These are phyloP conservation scores for Ochotona princeps DNA, from an alignment of 2,113 vertebrate species.

Conservation along the genomic window DNA sequence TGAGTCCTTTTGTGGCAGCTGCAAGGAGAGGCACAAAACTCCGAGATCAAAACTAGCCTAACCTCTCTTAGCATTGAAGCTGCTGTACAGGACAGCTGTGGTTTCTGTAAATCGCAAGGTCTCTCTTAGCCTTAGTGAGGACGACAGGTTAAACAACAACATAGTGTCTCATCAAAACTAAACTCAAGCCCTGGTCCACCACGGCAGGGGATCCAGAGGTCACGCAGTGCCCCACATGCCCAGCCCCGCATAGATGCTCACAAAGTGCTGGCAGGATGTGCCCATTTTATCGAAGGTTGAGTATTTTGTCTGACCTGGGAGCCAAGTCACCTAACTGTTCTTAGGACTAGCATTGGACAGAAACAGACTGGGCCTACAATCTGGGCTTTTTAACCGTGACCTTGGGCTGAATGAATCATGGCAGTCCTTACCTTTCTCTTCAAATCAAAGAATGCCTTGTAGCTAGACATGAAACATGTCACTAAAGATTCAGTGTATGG, in stretches of 20 bases:
- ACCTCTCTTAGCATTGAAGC: neutral
- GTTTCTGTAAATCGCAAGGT: neutral
- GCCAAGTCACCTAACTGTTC: neutral
- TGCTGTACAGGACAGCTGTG: neutral
- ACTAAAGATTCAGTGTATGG: neutral
- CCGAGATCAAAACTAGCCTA: neutral
- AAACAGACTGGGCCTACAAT: neutral
- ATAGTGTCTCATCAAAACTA: constrained; percentile 2
- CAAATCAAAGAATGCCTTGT: neutral
- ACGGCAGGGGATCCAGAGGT: neutral
- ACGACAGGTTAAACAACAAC: neutral
- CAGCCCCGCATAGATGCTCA: neutral
- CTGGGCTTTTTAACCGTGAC: neutral
- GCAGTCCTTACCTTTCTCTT: constrained; percentile 8
- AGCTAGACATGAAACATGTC: neutral
- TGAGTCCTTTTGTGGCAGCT: neutral
- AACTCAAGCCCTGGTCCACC: neutral
- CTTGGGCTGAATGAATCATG: neutral
- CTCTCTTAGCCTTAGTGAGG: neutral
- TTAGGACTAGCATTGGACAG: neutral
- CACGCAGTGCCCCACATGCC: neutral
- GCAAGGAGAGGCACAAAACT: neutral
- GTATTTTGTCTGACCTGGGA: neutral
- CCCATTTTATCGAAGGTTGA: neutral
- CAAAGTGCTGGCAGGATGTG: neutral